Conservation (phyloP, 92 coral and sea anemone species). For the Phenganax stokvisi region DNA sequence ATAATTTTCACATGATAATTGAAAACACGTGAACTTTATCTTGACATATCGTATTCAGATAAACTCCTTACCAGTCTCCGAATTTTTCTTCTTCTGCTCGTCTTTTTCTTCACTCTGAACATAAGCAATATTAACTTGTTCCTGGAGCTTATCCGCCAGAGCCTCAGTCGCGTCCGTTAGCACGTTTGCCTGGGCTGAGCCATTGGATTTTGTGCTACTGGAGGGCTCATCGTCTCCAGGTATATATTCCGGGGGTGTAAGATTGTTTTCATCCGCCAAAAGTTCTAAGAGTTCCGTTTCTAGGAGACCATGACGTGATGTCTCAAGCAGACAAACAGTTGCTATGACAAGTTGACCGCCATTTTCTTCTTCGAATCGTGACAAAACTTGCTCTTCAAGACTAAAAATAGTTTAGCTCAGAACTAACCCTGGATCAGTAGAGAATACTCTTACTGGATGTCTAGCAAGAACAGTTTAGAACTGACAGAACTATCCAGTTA, state of each 20-base stretch:
- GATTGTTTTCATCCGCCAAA: constrained; percentile 75
- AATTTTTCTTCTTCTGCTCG: constrained; percentile 32
- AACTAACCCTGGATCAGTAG: too few species aligned
- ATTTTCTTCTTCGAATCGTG: constrained; percentile 89
- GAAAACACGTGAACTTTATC: neutral
- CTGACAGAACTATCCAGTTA: neutral
- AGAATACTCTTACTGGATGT: too few species aligned
- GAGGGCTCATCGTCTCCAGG: constrained; percentile 74
- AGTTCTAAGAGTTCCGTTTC: constrained; percentile 92
- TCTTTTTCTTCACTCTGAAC: constrained; percentile 58
- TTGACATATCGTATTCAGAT: constrained; percentile 28
- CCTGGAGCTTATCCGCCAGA: constrained; percentile 75
- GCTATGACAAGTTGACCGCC: constrained; percentile 92
- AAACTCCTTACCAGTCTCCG: constrained; percentile 23
- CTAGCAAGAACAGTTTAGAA: neutral
- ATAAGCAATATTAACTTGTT: constrained; percentile 90
- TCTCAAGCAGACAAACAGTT: constrained; percentile 88
- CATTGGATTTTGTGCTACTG: constrained; percentile 26
- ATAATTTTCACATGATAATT: constrained; percentile 29
- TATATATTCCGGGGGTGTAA: constrained; percentile 68
- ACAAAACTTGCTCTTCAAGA: constrained; percentile 89
- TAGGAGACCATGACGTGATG: constrained; percentile 92
- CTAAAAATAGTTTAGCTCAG: constrained; percentile 38
- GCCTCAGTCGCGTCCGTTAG: constrained; percentile 40
- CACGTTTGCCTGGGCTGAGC: constrained; percentile 41